Base-by-base conservation (phyloP, 2,113 vertebrate species). In the Amblyornis subalaris region DNA sequence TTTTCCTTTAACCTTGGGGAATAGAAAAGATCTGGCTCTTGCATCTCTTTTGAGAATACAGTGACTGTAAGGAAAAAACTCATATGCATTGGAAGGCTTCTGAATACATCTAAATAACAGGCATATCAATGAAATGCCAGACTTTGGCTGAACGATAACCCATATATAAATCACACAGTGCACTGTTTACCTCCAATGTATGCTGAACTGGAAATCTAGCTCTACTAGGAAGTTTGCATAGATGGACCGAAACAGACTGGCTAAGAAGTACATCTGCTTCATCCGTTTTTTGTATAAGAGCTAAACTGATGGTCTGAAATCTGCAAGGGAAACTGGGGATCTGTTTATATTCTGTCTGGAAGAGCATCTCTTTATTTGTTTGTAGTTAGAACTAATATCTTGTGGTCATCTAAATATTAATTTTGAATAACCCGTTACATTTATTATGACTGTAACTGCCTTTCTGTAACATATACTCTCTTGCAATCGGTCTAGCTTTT, bases 1-100 rank as follows among this genome's bases (percentile, higher is more conserved):
- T 82, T 28, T 96, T 94, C 93, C 94, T 98, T 97, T 98, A 98
- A 98, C 97, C 98, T 98, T 98, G 97, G 94, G 61, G 90, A 97
- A 92, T 28, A 92, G 88, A 73, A 95, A 94, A 94, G 95, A 98
- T 98, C 97, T 97, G 96, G 72, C 74, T 97, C 77, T 72, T 93
- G 89, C 88, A 97, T 98, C 97, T 97, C 82, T 96, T 95, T 61
- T 51, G 85, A 95, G 94, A 91, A 94, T 71, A 83, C 33, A 85
- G 87, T 87, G 94, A 85, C 92, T 95, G 72, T 54, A 64, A 74
- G 89, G 72, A 79, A 86, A 95, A 96, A 94, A 82, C 92, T 90
- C 85, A 55, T 91, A 84, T 95, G 92, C 94, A 84, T 60, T 90
- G 93, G 89, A 93, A 96, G 79, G 74, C 91, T 93, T 95, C 94